phyloP scores from a whole-genome alignment of 1,140 invertebrate species.

The Drosophila virilis region DNA sequence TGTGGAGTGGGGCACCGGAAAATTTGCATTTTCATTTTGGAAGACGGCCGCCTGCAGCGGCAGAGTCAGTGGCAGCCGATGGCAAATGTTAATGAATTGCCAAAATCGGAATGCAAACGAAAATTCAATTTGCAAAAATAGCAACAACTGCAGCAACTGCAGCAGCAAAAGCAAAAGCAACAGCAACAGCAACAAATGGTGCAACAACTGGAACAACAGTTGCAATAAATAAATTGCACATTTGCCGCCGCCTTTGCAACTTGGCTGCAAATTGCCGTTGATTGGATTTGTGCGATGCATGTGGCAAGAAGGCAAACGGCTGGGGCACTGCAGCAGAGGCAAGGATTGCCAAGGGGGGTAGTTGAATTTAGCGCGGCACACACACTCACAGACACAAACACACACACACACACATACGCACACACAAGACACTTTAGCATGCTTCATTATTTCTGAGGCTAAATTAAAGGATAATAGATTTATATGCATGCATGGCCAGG shows the following conservation, averaged over 20 bases:
- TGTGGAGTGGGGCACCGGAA: no score
- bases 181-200: conserved; percentile 7
- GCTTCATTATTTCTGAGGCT: conserved; percentile 74
- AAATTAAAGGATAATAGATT: conserved; percentile 82
- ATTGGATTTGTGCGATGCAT: conserved; percentile 64
- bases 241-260: conserved; percentile 56
- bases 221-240: conserved; percentile 75
- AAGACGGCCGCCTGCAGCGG: conserved; percentile 20
- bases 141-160: conserved; percentile 51
- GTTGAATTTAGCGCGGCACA: not conserved
- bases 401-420: no score
- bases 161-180: conserved; percentile 6
- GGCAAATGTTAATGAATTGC: conserved; percentile 74
- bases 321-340: no score
- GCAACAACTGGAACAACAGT: conserved; percentile 31
- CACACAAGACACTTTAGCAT: conserved; percentile 54
- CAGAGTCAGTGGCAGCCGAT: conserved; percentile 31
- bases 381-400: not conserved
- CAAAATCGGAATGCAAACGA: conserved; percentile 74
- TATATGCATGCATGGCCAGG: conserved; percentile 61
- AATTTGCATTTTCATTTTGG: conserved; percentile 68
- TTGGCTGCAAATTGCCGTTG: conserved; percentile 72
- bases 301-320: conserved; percentile 3
- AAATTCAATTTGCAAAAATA: conserved; percentile 75
- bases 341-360: not conserved